Evolutionary conservation across 1,140 invertebrate species (phyloP).

Genomic region (Pseudobourletiella spinata): DNA sequence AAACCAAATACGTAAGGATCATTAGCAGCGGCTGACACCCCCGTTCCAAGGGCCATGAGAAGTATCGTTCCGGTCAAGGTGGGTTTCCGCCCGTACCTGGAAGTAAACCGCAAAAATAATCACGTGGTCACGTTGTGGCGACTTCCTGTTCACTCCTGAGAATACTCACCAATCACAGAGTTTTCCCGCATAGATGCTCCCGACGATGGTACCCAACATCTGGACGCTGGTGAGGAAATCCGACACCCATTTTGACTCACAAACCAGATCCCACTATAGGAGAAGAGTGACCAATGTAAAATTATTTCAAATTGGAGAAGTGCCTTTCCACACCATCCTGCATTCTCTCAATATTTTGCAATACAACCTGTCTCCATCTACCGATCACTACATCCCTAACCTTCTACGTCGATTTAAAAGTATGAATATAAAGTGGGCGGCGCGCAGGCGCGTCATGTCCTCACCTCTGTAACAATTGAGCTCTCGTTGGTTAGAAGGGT

Average conservation of each 20-base stretch:
- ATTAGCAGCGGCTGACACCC: not conserved
- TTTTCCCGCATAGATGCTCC: not conserved
- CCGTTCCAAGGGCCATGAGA: not conserved
- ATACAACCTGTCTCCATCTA: too few relatives aligned
- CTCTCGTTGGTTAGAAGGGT: too few relatives aligned
- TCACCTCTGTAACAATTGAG: too few relatives aligned
- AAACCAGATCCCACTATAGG: too few relatives aligned
- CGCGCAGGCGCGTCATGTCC: too few relatives aligned
- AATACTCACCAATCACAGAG: not conserved
- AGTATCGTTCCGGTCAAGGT: not conserved
- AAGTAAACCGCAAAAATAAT: not conserved
- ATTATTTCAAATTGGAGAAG: too few relatives aligned
- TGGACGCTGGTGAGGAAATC: constrained; percentile 15
- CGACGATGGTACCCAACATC: constrained; percentile 12
- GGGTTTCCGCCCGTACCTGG: constrained; percentile 12
- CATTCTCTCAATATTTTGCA: not conserved
- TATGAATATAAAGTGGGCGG: too few relatives aligned
- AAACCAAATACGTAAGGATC: constrained; percentile 14
- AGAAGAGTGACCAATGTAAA: too few relatives aligned
- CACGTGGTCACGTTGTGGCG: not conserved
- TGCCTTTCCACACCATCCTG: too few relatives aligned
- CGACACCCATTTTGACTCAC: constrained; percentile 1
- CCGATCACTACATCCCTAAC: too few relatives aligned
- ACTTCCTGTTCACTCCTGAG: not conserved
- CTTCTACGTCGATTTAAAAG: too few relatives aligned